These are phyloP conservation scores for Rattus rattus DNA, from an alignment of 2,113 vertebrate species.

Conservation along the genomic window DNA sequence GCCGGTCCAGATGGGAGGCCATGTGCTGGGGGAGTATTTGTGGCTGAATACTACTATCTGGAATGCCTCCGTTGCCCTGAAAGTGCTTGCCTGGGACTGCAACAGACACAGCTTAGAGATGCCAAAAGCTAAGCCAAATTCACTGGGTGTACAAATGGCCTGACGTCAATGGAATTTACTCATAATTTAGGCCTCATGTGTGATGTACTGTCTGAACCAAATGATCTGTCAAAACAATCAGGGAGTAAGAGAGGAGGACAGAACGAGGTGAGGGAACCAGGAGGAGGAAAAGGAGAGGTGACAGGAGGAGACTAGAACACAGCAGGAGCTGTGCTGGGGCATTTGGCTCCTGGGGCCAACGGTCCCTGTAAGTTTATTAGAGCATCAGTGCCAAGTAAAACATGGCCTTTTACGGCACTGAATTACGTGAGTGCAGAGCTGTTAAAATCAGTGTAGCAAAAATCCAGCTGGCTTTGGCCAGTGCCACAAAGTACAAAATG, in stretches of 20 bases:
- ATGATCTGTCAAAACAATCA: conserved; percentile 79
- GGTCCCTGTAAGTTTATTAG: conserved; percentile 74
- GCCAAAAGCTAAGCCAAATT: conserved; percentile 75
- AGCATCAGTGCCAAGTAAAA: conserved; percentile 81
- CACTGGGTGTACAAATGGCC: conserved; percentile 83
- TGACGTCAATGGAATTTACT: conserved; percentile 85
- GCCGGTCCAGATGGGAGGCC: conserved; percentile 66
- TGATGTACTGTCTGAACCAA: conserved; percentile 85
- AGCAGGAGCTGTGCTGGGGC: conserved; percentile 74
- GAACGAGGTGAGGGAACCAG: neutral
- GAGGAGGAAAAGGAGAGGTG: neutral
- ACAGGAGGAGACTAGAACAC: conserved; percentile 26
- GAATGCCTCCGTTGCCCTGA: conserved; percentile 81
- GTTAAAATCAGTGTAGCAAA: conserved; percentile 83
- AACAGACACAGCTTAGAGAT: conserved; percentile 66
- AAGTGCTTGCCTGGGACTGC: conserved; percentile 77
- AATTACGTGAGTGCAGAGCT: conserved; percentile 81
- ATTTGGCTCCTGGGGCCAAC: conserved; percentile 80
- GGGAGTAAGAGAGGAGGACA: conserved; percentile 56
- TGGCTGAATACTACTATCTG: conserved; percentile 67
- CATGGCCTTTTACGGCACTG: conserved; percentile 77
- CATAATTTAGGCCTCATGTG: conserved; percentile 82
- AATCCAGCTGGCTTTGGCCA: conserved; percentile 80
- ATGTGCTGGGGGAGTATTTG: conserved; percentile 17
- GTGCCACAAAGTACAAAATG: conserved; percentile 67